Evolutionary conservation across 2,113 vertebrate species (phyloP), one percentile per base, ranked within the genome.

Genomic region (Pteropus alecto): DNA sequence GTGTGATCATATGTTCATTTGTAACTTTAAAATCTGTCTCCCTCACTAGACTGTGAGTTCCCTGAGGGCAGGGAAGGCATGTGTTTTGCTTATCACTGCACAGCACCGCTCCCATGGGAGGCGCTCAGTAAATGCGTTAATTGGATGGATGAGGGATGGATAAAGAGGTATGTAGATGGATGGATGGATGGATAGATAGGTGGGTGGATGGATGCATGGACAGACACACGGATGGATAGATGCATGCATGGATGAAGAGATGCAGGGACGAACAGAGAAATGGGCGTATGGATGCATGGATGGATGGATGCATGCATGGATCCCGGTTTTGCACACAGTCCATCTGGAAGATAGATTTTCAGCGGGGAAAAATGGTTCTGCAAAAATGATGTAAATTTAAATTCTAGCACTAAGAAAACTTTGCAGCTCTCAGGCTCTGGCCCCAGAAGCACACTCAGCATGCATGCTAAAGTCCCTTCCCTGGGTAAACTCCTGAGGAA

Each of bases 1-100:
- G 7, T 12, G 22, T 18, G 11, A 6, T 3, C 2, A 12, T 0
- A 33, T 3, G 26, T 28, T 24, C 51, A 46, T 6, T 4, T 60
- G 41, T 30, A 43, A 26, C 28, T 38, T 4, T 33, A 35, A 73
- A 61, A 22, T 65, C 46, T 35, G 30, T 35, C 81, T 83, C 74
- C 61, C 82, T 43, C 26, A 2, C 16, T 18, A 9, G 35, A 61
- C 77, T 70, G 2, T 18, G 46, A 63, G 13, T 56, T 51, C 43
- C 58, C 6, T 3, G 38, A 73, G 24, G 22, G 77, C 33, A 41
- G 86, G 38, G 16, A 38, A n/a, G 16, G 11, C 33, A 7, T 2
- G 41, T 1, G 14, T 21, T 35, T 35, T 61, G 3, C 46, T 65
- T 15, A 8, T 54, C 16, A 18, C 65, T 11, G 19, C 16, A 16